Evolutionary conservation across 2,113 vertebrate species (phyloP).

Genomic region (Poecilia latipinna): DNA sequence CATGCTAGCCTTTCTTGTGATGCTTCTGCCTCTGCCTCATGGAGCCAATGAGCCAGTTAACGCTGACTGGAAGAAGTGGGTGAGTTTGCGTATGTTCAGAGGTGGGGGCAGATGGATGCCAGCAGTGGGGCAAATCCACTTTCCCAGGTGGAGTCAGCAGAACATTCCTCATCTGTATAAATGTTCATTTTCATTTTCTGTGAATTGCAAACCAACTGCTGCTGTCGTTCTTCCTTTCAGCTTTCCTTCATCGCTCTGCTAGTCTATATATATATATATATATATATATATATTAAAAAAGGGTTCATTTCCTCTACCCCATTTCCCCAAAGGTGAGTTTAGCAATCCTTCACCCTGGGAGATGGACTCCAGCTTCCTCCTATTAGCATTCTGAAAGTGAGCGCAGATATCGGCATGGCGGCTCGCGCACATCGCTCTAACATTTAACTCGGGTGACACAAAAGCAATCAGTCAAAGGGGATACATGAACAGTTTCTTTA

Average conservation of each 20-base stretch:
- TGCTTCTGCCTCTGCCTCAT: constrained; percentile 33
- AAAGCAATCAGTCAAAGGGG: constrained; percentile 33
- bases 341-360: constrained; percentile 41
- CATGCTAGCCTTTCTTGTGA: constrained; percentile 28
- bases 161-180: constrained; percentile 48
- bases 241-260: constrained; percentile 58
- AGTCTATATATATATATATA: constrained; percentile 5
- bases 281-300: constrained; percentile 14
- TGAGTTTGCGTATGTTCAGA: not conserved
- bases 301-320: constrained; percentile 50
- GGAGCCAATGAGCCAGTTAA: constrained; percentile 62
- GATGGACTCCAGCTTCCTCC: constrained; percentile 14
- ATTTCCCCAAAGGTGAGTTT: constrained; percentile 61
- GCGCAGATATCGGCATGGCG: constrained; percentile 16
- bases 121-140: constrained; percentile 43
- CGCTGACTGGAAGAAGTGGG: constrained; percentile 14
- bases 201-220: constrained; percentile 33
- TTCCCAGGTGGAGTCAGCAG: constrained; percentile 53
- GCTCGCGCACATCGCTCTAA: not conserved
- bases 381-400: constrained; percentile 14
- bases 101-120: not conserved
- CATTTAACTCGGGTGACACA: constrained; percentile 6
- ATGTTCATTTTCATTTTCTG: constrained; percentile 56
- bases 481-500: not conserved
- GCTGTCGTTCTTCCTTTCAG: constrained; percentile 43